Evolutionary conservation across 2,113 vertebrate genomes (phyloP), one percentile per base, ranked within the genome.

Genomic region (Paracanthobrama guichenoti): DNA sequence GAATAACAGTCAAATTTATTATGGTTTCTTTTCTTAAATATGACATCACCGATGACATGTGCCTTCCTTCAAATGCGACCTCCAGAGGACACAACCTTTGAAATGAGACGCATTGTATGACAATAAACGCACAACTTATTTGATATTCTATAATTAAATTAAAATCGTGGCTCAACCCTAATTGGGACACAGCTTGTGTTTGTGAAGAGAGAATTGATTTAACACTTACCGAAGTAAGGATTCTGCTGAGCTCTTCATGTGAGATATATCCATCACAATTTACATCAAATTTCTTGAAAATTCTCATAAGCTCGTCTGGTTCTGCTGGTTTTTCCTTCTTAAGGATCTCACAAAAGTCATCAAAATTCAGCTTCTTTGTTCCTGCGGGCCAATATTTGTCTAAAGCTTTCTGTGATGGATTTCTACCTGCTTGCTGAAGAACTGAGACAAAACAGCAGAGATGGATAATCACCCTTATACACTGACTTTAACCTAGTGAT

Each of bases 271-370:
- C 96, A 81, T 95, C 90, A 24, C 94, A 89, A 60, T 95, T 93
- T 31, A 87, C 50, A 87, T 99, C 97, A 87, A 98, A 92, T 88
- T 94, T 96, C 72, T 88, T 92, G 93, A 99, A 99, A 31, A 95
- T 94, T 91, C 94, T 92, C 0, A 97, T 89, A 16, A 98, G 89
- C 42, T 97, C 95, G 5, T 86, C 84, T 84, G 94, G 93, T 83
- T 96, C 95, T 31, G 89, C 93, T 84, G 94, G 93, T 73, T 94
- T 95, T 92, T 98, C 97, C 80, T 91, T 89, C 86, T 92, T 97
- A 86, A 98, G 93, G 92, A 99, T 98, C 82, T 92, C 88, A 92
- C 96, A 98, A 90, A 97, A 98, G 89, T 99, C 97, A 90, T 99
- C 97, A 94, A 98, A 98, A 95, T 97, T 97, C 87, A 98, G 85